A percentile compares a stretch with the other conserved stretches of the same genome.
Evolutionary conservation across 2,888 invertebrate genomes (phyloP).

Genomic region (Drosophila mercatorum): DNA sequence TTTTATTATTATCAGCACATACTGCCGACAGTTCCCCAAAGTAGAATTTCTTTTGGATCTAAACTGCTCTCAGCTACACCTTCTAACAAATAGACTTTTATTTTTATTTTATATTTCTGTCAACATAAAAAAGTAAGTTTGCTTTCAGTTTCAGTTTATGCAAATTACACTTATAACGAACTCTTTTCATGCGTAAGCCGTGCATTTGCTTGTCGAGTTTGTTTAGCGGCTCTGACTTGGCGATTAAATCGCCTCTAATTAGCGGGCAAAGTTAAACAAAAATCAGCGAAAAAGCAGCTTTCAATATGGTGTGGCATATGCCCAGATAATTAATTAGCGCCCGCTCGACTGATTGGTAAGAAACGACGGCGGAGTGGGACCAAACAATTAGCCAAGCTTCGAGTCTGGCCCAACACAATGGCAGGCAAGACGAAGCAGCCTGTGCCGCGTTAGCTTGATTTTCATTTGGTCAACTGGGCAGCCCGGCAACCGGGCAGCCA

Average conservation of each 20-base stretch:
- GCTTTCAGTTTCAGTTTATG: too few species aligned
- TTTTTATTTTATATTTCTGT: too few species aligned
- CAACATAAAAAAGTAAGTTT: too few species aligned
- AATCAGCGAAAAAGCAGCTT: constrained; percentile 67
- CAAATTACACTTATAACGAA: neutral
- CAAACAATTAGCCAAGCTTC: constrained; percentile 62
- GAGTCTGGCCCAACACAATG: constrained; percentile 36
- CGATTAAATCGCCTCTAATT: constrained; percentile 60
- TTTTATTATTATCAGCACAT: too few species aligned
- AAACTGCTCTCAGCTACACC: too few species aligned
- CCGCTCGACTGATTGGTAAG: constrained; percentile 62
- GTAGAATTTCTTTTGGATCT: too few species aligned
- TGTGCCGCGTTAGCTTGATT: constrained; percentile 41
- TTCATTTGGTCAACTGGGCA: constrained; percentile 43
- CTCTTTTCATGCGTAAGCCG: constrained; percentile 1
- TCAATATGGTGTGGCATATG: constrained; percentile 64
- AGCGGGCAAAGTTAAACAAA: constrained; percentile 62
- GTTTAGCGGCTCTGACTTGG: constrained; percentile 2
- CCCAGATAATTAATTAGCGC: constrained; percentile 69
- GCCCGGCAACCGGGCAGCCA: constrained; percentile 15
- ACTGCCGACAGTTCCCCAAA: too few species aligned
- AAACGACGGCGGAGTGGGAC: constrained; percentile 38
- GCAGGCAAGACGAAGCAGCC: constrained; percentile 47
- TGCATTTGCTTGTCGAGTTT: constrained; percentile 17
- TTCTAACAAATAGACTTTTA: too few species aligned